Conservation (phyloP, 23 tunicate genomes). For the Trididemnum nubilum region DNA sequence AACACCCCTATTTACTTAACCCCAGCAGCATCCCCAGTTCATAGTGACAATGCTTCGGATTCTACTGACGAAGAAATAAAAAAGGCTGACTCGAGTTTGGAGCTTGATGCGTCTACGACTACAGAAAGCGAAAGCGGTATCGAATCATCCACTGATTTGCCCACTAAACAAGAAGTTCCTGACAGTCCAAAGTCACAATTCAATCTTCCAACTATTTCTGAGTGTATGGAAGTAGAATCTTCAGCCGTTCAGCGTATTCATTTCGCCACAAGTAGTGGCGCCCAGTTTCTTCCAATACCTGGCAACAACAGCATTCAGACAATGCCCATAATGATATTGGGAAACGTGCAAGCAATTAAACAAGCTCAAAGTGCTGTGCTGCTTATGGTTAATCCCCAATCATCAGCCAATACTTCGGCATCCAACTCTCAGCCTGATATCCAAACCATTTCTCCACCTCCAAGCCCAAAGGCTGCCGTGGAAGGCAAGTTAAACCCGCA, state of each 20-base stretch:
- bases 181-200: neutral
- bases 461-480: neutral
- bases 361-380: constrained; percentile 77
- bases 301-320: constrained; percentile 81
- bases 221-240: constrained; percentile 40
- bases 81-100: neutral
- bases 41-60: constrained; percentile 17
- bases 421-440: neutral
- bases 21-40: constrained; percentile 76
- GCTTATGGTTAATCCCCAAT: constrained; percentile 75
- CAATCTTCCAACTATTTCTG: constrained; percentile 57
- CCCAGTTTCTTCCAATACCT: constrained; percentile 72
- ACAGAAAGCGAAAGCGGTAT: neutral
- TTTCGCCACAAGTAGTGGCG: constrained; percentile 30
- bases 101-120: neutral
- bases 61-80: neutral
- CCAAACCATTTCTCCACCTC: constrained; percentile 25
- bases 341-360: constrained; percentile 73
- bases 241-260: constrained; percentile 53
- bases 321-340: constrained; percentile 95
- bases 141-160: neutral
- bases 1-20: constrained; percentile 81
- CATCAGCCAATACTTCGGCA: neutral
- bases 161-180: neutral
- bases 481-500: neutral